Percentiles rank a stretch among this genome's conserved stretches.
These are phyloP conservation scores for Astur gentilis DNA, from an alignment of 2,113 vertebrate species.

Conservation along the genomic window DNA sequence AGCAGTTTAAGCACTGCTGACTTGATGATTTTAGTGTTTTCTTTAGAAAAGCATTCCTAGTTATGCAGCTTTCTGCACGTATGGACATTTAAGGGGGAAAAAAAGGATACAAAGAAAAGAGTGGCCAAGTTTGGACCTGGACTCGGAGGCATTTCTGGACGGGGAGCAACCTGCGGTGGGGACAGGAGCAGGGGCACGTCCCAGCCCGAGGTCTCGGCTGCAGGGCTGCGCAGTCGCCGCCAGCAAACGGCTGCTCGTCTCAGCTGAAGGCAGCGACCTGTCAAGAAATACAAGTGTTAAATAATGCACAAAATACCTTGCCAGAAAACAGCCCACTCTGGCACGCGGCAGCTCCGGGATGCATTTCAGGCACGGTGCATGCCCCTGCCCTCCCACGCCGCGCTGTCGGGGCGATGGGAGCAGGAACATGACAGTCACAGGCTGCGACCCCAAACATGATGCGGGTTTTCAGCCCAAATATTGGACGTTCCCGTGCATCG, in stretches of 20 bases:
- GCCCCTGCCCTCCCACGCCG: neutral
- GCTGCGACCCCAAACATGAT: accelerated
- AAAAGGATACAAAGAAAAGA: neutral
- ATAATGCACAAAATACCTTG: neutral
- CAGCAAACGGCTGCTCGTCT: neutral
- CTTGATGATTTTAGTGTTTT: constrained; percentile 51
- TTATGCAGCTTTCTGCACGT: neutral
- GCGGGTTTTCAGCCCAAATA: neutral
- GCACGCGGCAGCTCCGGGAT: accelerated
- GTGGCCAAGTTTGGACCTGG: accelerated
- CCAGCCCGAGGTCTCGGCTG: accelerated
- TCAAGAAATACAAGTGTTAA: neutral
- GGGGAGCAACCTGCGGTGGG: neutral
- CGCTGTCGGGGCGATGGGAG: accelerated
- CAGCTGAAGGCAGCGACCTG: neutral
- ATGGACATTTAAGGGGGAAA: accelerated
- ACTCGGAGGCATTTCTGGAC: neutral
- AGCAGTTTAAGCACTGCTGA: constrained; percentile 49
- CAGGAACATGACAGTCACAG: neutral
- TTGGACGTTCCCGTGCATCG: accelerated
- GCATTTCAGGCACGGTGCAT: neutral
- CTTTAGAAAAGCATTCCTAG: neutral
- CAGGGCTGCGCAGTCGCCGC: neutral
- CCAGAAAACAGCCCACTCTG: neutral
- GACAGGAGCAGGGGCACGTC: neutral